These are phyloP conservation scores for Enteromius afrohamiltoni DNA, from an alignment of 2,797 vertebrate species.

Conservation along the genomic window DNA sequence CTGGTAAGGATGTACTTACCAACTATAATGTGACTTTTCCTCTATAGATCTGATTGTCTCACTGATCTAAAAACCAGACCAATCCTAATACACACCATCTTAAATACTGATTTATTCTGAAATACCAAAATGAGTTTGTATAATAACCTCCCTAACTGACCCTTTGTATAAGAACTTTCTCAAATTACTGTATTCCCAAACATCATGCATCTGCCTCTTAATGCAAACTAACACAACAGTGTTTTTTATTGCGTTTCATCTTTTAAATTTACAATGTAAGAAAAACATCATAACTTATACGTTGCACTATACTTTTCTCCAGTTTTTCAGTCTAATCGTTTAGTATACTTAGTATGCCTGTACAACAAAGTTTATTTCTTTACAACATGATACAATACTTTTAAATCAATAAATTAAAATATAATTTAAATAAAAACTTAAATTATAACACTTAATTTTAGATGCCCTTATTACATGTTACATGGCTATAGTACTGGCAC, in stretches of 20 bases:
- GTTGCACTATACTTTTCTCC: background rate
- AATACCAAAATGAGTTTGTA: background rate
- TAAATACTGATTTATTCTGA: background rate
- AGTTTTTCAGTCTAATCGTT: background rate
- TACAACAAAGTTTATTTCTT: background rate
- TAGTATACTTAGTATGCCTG: background rate
- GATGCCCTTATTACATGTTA: too few species aligned
- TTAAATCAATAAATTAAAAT: background rate
- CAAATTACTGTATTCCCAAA: background rate
- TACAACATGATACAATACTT: background rate
- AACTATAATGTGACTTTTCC: background rate
- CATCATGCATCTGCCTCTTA: background rate
- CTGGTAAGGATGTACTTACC: background rate
- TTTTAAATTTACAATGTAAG: background rate
- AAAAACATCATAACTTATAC: background rate
- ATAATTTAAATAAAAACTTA: background rate
- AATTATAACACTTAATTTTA: too few species aligned
- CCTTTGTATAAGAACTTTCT: too few species aligned
- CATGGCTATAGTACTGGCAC: too few species aligned
- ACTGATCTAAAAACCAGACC: background rate
- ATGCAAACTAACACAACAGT: background rate
- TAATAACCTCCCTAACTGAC: constrained; percentile 7
- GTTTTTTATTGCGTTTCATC: background rate
- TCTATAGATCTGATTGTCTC: background rate
- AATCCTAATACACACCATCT: background rate